phyloP scores from a whole-genome alignment of 1,140 invertebrate species.

The Drosophila bocki region DNA sequence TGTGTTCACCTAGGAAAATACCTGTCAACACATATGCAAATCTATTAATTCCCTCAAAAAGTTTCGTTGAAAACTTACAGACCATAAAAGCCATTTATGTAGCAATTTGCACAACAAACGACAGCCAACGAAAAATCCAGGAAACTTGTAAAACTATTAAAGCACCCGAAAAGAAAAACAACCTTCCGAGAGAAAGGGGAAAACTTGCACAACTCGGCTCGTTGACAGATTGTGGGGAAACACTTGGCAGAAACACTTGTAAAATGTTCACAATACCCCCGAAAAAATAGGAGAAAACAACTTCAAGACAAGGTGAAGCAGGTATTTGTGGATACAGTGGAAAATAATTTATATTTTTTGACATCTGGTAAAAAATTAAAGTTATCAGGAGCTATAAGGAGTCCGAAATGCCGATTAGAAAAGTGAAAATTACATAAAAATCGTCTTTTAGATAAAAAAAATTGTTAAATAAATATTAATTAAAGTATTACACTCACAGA shows the following conservation, averaged over 20 bases:
- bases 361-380: not conserved
- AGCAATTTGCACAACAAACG: conserved; percentile 47
- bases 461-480: too few species aligned
- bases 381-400: not conserved
- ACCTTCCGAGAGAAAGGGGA: conserved; percentile 16
- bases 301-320: conserved; percentile 53
- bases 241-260: conserved; percentile 56
- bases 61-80: conserved; percentile 34
- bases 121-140: conserved; percentile 37
- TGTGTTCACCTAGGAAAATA: conserved; percentile 14
- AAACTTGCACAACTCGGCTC: conserved; percentile 68
- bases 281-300: conserved; percentile 16
- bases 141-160: conserved; percentile 40
- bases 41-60: conserved; percentile 45
- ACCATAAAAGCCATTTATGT: conserved; percentile 45
- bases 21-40: conserved; percentile 38
- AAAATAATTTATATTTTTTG: not conserved
- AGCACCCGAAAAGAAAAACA: conserved; percentile 47
- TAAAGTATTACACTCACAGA: too few species aligned
- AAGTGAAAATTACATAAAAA: too few species aligned
- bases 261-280: conserved; percentile 52
- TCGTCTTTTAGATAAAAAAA: not conserved
- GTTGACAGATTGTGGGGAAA: conserved; percentile 61
- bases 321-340: conserved; percentile 13
- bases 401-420: not conserved